Evolutionary conservation across 2,797 vertebrate genomes (phyloP).

Genomic region (Argyrosomus regius): DNA sequence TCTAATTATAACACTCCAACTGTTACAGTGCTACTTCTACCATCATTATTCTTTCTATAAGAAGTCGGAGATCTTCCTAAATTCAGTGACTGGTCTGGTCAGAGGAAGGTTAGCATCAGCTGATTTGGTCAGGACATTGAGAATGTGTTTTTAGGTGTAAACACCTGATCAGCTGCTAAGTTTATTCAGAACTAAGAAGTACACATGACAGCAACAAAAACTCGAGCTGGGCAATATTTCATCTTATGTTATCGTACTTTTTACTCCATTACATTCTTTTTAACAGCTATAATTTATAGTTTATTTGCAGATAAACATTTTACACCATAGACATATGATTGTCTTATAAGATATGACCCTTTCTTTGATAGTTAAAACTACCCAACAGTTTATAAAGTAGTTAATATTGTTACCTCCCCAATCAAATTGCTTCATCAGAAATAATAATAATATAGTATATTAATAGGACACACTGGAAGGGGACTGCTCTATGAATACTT

Average conservation of each 20-base stretch:
- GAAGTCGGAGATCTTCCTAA: conserved; percentile 1
- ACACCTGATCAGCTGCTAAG: conserved; percentile 1
- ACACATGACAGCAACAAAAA: too few species aligned
- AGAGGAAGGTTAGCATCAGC: background rate
- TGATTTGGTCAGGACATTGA: too few species aligned
- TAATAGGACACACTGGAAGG: too few species aligned
- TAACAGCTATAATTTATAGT: background rate
- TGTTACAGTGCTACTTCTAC: conserved; percentile 43
- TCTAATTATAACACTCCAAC: conserved; percentile 65
- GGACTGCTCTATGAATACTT: too few species aligned
- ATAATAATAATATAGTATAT: too few species aligned
- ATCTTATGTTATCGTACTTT: background rate
- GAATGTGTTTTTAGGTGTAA: background rate
- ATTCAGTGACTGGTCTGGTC: conserved; percentile 17
- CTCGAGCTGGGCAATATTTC: background rate
- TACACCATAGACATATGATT: background rate
- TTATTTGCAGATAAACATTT: background rate
- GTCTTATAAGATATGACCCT: background rate
- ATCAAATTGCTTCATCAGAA: too few species aligned
- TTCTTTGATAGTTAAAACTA: background rate
- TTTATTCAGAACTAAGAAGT: too few species aligned
- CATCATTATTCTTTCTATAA: conserved; percentile 18
- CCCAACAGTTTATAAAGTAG: conserved; percentile 4
- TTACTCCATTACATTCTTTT: background rate
- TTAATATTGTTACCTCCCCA: conserved; percentile 2